Evolutionary conservation across 2,113 vertebrate species (phyloP).

Genomic region (Cryptotis parvus): DNA sequence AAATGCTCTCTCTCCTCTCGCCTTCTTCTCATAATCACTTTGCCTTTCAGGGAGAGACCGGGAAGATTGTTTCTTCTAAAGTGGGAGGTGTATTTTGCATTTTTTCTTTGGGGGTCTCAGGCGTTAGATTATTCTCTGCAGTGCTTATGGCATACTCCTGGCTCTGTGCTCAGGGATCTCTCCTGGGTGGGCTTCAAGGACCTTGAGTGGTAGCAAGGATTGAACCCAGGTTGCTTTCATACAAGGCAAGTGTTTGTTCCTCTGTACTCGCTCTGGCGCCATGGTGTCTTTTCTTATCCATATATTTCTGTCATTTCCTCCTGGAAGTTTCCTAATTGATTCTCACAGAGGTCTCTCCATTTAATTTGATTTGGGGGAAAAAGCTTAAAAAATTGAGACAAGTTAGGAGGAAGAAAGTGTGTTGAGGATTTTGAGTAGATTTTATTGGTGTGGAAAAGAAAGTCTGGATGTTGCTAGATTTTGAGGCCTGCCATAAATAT

Average conservation of each 20-base stretch:
- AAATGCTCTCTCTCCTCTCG: fast-evolving
- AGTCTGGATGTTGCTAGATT: conserved; percentile 63
- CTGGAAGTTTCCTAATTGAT: not conserved
- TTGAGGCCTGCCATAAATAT: not conserved
- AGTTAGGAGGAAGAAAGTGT: conserved; percentile 25
- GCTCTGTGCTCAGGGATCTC: too few species aligned
- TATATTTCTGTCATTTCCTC: conserved; percentile 21
- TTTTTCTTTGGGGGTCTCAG: too few species aligned
- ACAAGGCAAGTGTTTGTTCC: too few species aligned
- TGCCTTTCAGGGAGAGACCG: not conserved
- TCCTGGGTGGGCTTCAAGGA: too few species aligned
- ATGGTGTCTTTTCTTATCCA: conserved; percentile 9
- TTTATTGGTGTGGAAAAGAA: conserved; percentile 22
- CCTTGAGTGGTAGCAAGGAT: too few species aligned
- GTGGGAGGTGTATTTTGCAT: not conserved
- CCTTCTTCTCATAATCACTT: not conserved
- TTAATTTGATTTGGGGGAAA: not conserved
- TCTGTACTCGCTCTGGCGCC: too few species aligned
- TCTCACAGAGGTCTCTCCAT: conserved; percentile 16
- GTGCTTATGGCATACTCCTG: too few species aligned
- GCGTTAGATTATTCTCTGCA: too few species aligned
- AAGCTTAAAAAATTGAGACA: not conserved
- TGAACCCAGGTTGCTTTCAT: too few species aligned
- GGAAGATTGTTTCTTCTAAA: not conserved
- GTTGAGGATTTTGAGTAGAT: not conserved